phyloP scores from a whole-genome alignment of 2,113 vertebrate genomes.

The Origma solitaria region DNA sequence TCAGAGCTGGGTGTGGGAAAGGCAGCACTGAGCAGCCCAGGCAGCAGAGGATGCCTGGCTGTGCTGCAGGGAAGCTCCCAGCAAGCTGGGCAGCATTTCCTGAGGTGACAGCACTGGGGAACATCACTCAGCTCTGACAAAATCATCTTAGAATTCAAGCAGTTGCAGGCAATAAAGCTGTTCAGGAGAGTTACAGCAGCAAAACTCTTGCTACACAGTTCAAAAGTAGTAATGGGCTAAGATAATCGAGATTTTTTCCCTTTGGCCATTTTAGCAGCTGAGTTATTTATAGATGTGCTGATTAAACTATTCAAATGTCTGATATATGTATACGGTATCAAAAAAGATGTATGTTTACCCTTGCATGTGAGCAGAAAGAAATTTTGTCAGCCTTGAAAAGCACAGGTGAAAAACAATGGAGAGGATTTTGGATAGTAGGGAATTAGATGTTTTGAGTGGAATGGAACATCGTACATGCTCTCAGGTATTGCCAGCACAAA shows the following conservation, averaged over 20 bases:
- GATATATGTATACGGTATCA: background rate
- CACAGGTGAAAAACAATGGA: background rate
- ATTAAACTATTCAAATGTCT: background rate
- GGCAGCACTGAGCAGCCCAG: background rate
- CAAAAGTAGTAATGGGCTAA: background rate
- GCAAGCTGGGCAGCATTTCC: background rate
- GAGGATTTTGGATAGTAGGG: background rate
- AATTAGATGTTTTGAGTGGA: background rate
- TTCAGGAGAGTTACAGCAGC: background rate
- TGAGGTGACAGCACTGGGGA: background rate
- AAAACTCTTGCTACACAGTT: background rate
- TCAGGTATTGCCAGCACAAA: slow-evolving; percentile 8
- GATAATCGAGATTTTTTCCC: background rate
- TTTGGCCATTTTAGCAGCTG: background rate
- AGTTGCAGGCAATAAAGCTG: background rate
- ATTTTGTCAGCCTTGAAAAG: background rate
- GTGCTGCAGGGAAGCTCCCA: background rate
- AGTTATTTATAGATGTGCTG: background rate
- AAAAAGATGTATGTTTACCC: background rate
- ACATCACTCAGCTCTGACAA: background rate
- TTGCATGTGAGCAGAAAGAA: background rate
- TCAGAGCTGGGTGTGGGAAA: background rate
- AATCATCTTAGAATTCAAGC: background rate
- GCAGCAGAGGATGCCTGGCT: background rate
- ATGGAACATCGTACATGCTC: background rate